Evolutionary conservation across 2,113 vertebrate species (phyloP).

Genomic region (Erinaceus europaeus): DNA sequence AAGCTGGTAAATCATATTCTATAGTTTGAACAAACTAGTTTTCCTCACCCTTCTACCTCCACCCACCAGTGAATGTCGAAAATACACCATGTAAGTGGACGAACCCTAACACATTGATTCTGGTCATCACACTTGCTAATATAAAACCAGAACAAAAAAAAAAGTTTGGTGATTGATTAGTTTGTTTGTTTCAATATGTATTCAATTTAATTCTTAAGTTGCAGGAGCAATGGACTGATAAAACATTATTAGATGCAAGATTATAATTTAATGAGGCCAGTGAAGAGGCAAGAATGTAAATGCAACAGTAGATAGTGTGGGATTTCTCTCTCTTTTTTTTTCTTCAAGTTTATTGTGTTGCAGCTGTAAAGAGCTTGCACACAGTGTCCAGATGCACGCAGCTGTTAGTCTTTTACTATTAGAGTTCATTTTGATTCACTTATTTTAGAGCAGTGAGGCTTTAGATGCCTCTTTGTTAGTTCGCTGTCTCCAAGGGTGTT

Average conservation of each 20-base stretch:
- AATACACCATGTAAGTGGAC: constrained; percentile 62
- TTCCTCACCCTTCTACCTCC: rapidly evolving
- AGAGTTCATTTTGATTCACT: constrained; percentile 80
- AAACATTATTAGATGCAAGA: constrained; percentile 85
- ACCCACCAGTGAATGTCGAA: constrained; percentile 71
- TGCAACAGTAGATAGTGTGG: constrained; percentile 67
- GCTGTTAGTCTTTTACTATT: constrained; percentile 73
- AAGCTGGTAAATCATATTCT: constrained; percentile 85
- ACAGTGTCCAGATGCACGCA: constrained; percentile 84
- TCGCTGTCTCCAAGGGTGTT: constrained; percentile 26
- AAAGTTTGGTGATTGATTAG: constrained; percentile 75
- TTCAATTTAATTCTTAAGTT: constrained; percentile 84
- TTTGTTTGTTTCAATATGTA: constrained; percentile 80
- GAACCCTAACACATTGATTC: constrained; percentile 29
- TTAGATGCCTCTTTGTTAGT: constrained; percentile 70
- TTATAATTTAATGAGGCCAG: constrained; percentile 85
- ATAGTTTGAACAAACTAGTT: constrained; percentile 71
- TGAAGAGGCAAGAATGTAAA: constrained; percentile 83
- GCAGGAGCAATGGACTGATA: constrained; percentile 88
- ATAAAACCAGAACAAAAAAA: constrained; percentile 67
- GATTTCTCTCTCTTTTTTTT: constrained; percentile 58
- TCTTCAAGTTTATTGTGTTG: constrained; percentile 85
- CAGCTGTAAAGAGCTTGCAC: constrained; percentile 82
- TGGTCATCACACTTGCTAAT: constrained; percentile 77
- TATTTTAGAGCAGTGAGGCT: constrained; percentile 75